Base-by-base conservation (phyloP, 2,888 invertebrate genomes). In the Leucoptera coffeella region DNA sequence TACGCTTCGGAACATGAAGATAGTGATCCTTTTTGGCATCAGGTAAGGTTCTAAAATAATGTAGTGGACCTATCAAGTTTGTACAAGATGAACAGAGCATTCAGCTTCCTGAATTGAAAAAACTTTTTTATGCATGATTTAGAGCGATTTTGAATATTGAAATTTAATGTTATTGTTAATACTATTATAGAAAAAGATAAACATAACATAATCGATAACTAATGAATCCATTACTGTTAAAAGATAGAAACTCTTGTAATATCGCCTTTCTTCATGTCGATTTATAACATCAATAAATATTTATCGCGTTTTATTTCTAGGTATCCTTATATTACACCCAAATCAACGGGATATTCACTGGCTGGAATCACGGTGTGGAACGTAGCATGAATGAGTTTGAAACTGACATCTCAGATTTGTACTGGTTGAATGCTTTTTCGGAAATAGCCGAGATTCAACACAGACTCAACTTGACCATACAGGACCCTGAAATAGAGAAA, bases 1-100 rank as follows among this genome's bases (percentile, higher is more conserved):
- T 69, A 74, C 36, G 79, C 83, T 2, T 50, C 55, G 3, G 50
- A 61, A 54, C 37, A 41, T 41, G 36, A 60, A 7, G 40, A 41
- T 8, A 44, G 45, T 4, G 78, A 81, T 53, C 78, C 86, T 23
- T 83, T 84, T 47, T 93, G 91, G 91, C 86, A 90, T 54, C 90
- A 92, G 65, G 78, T 80, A 49, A 52, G 50, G 36, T 7, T 17
- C 9, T n/a, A n/a, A n/a, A n/a, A n/a, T n/a, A n/a, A n/a, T n/a
- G n/a, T n/a, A n/a, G n/a, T n/a, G n/a, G n/a, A n/a, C n/a, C n/a
- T n/a, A n/a, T n/a, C n/a, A n/a, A n/a, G n/a, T n/a, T n/a, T n/a
- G n/a, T n/a, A n/a, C n/a, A n/a, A n/a, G n/a, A n/a, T n/a, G n/a
- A n/a, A n/a, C n/a, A n/a, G n/a, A n/a, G n/a, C n/a, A n/a, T n/a